Base-by-base conservation (phyloP, 2,113 vertebrate species). In the Saccopteryx leptura region DNA sequence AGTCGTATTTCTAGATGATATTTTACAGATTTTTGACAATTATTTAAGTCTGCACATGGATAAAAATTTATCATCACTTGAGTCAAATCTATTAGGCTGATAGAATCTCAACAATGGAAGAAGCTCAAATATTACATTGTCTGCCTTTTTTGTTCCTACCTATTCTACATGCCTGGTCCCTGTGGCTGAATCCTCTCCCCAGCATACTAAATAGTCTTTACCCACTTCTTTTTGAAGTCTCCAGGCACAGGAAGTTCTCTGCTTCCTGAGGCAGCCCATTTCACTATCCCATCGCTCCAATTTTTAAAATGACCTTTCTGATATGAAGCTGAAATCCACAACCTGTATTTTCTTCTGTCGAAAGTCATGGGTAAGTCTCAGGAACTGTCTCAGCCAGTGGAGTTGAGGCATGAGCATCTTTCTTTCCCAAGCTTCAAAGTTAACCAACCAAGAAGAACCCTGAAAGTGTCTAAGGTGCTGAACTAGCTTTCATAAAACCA, bases 241-340 rank as follows among this genome's bases (percentile, higher is more conserved):
- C 33, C 5, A 76, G 31, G 65, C 71, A 68, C 28, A 66, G 19
- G 46, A 94, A 74, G 12, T 19, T 79, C 39, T 85, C n/a, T 61
- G 9, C 71, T 90, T 76, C 9, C 10, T 17, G 33, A 63, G 81
- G 56, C 28, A 74, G 63, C 63, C 72, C 12, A 69, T 91, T 63
- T 46, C 31, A 52, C 26, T 4, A 86, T 4, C 13, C 52, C 63
- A 8, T 90, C 84, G 31, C 50, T 94, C 56, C 52, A 33, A 24
- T 56, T 95, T 90, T 82, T 56, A 78, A 88, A 93, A 68, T 19
- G 4, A 18, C 72, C 23, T 60, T 91, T 26, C 58, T 68, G 72
- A 52, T 81, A 33, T n/a, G 66, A 80, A 75, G 11, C 61, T 90
- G 78, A 87, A 85, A 80, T 79, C 78, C 10, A 3, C 1, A 12